Evolutionary conservation across 2,888 invertebrate genomes (phyloP), one percentile per base, ranked within the genome.

Genomic region (Conchocele bisecta): DNA sequence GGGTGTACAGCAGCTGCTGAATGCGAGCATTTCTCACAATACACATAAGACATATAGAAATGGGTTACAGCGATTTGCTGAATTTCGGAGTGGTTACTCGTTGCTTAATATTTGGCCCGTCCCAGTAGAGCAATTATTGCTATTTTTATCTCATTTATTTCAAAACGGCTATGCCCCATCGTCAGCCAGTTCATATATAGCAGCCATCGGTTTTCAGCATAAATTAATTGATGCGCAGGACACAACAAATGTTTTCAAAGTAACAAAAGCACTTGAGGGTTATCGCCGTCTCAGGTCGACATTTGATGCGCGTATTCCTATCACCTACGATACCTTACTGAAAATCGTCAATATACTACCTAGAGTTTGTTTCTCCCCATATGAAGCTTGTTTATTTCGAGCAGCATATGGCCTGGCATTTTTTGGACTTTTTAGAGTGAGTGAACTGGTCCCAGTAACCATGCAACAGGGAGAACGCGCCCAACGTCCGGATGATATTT

Each of bases 351-450:
- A 17, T 11, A 15, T 13, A 3, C 26, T 39, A 1, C 22, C 24
- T n/a, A 24, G 13, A 5, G 35, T 28, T 5, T 56, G 56, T 26
- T 39, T 3, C 9, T 39, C 56, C 6, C 6, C 5, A 3, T 56
- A 39, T 24, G 56, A 56, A 56, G 22, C 39, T 11, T 3, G 2
- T 2, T n/a, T 56, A 2, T 56, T 56, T 39, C 3, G 20, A 7
- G 56, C 56, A 35, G 56, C 56, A 6, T 56, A 11, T 56, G 15
- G 28, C 5, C 9, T 41, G 11, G 56, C 39, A 17, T 24, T 24
- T 56, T 56, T 39, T 24, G 56, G 56, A 28, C 26, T 56, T 4
- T 56, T 56, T 24, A 7, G 56, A 15, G 39, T 56, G n/a, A 29
- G 56, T 2, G 56, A 56, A 35, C 13, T 56, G 41, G 41, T 41